Evolutionary conservation across 2,888 invertebrate species (phyloP).

Genomic region (Sphaerophoria rueppellii): DNA sequence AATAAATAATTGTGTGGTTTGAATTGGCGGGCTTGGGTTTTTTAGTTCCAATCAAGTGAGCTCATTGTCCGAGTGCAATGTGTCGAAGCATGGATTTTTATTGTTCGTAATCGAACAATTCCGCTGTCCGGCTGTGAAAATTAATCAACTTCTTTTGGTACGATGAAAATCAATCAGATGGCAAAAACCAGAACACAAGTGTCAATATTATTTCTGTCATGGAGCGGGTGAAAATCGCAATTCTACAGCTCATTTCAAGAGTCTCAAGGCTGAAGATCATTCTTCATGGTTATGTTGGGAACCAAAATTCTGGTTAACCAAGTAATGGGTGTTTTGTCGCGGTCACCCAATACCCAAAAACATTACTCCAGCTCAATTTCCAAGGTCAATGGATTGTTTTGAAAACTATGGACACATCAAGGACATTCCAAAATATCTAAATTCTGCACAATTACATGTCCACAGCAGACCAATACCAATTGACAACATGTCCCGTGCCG

Average conservation of each 20-base stretch:
- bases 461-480: conserved; percentile 6
- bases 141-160: conserved; percentile 47
- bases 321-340: conserved; percentile 45
- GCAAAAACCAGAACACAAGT: conserved; percentile 40
- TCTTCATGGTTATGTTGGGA: conserved; percentile 62
- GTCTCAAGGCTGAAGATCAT: conserved; percentile 43
- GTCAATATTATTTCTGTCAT: conserved; percentile 8
- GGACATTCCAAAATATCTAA: conserved; percentile 38
- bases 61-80: conserved; percentile 65
- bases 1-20: conserved; percentile 48
- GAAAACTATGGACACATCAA: conserved; percentile 32
- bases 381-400: conserved; percentile 67
- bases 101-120: conserved; percentile 43
- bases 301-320: conserved; percentile 69
- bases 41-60: conserved; percentile 70
- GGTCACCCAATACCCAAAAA: conserved; percentile 46
- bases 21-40: conserved; percentile 55
- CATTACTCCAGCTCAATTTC: conserved; percentile 33
- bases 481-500: conserved; percentile 70
- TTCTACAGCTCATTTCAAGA: conserved; percentile 21
- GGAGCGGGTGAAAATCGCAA: conserved; percentile 41
- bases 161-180: neutral
- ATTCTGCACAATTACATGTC: neutral
- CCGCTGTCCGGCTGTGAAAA: conserved; percentile 68
- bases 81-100: conserved; percentile 43